Percentiles rank a stretch among this genome's conserved stretches.
phyloP scores from a whole-genome alignment of 1,140 invertebrate species.

The Saccostrea echinata region DNA sequence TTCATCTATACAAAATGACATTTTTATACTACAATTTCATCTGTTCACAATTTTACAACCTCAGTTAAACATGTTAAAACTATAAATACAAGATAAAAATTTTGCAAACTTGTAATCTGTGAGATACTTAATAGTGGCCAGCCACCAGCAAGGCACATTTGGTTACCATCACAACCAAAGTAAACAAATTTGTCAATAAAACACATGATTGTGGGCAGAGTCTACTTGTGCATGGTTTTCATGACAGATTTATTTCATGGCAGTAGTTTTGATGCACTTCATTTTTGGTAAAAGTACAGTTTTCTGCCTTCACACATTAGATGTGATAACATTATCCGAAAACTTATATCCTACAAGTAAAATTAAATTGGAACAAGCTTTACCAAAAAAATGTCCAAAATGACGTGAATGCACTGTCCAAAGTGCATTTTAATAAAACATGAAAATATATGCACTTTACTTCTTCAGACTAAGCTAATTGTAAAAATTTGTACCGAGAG shows the following conservation, averaged over 20 bases:
- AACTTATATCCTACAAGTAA: slow-evolving; percentile 68
- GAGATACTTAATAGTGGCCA: slow-evolving; percentile 36
- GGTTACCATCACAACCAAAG: slow-evolving; percentile 36
- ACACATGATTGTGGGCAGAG: neutral
- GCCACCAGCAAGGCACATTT: slow-evolving; percentile 28
- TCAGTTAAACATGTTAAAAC: slow-evolving; percentile 7
- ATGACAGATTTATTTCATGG: slow-evolving; percentile 20
- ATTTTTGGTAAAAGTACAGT: neutral
- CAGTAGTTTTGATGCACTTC: neutral
- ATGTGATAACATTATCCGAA: slow-evolving; percentile 69
- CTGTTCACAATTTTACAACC: slow-evolving; percentile 19
- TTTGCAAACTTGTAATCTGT: neutral
- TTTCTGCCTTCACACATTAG: slow-evolving; percentile 65
- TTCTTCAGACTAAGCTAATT: no score
- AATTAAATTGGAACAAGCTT: neutral
- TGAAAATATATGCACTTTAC: no score
- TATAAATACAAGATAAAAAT: slow-evolving; percentile 27
- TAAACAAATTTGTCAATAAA: neutral
- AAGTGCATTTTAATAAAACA: no score
- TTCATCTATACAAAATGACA: slow-evolving; percentile 21
- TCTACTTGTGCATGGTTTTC: neutral
- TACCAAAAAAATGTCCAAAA: no score
- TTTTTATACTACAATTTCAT: slow-evolving; percentile 25
- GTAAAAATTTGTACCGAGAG: no score
- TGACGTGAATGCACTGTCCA: no score